Conservation (phyloP, 2,888 invertebrate species). For the Macroteleia sp. region DNA sequence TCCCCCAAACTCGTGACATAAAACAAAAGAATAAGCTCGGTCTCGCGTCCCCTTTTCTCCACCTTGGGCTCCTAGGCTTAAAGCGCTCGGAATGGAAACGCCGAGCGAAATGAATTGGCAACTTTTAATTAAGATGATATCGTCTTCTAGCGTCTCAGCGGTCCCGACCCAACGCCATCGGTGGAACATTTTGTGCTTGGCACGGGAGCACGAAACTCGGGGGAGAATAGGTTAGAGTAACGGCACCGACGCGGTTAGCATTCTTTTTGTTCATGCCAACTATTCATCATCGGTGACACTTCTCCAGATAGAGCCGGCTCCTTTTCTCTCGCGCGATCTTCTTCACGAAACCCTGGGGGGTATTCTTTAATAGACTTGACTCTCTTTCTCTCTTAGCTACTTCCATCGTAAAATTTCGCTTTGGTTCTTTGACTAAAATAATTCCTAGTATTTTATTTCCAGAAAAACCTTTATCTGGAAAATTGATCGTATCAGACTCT, state of each 20-base stretch:
- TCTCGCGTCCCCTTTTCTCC: conserved; percentile 53
- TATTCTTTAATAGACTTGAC: conserved; percentile 81
- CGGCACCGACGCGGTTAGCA: conserved; percentile 77
- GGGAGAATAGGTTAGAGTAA: conserved; percentile 67
- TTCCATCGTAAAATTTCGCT: conserved; percentile 24
- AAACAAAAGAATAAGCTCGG: conserved; percentile 76
- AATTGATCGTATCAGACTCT: no score
- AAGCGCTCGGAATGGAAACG: conserved; percentile 73
- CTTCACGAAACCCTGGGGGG: conserved; percentile 76
- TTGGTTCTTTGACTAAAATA: background rate
- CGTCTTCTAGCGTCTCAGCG: conserved; percentile 72
- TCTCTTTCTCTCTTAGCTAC: conserved; percentile 40
- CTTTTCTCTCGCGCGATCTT: conserved; percentile 65
- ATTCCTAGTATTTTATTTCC: no score
- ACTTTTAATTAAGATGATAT: conserved; percentile 84
- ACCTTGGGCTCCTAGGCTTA: conserved; percentile 46
- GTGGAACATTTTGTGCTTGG: conserved; percentile 62
- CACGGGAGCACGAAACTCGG: conserved; percentile 58
- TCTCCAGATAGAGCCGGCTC: conserved; percentile 81
- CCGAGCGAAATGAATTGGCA: conserved; percentile 83
- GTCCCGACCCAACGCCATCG: conserved; percentile 58
- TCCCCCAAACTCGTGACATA: conserved; percentile 63
- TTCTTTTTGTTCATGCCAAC: conserved; percentile 84
- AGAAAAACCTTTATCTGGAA: no score
- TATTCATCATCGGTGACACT: conserved; percentile 84